These are phyloP conservation scores for Poecilia velifera DNA, from an alignment of 2,797 vertebrate species.

Conservation along the genomic window DNA sequence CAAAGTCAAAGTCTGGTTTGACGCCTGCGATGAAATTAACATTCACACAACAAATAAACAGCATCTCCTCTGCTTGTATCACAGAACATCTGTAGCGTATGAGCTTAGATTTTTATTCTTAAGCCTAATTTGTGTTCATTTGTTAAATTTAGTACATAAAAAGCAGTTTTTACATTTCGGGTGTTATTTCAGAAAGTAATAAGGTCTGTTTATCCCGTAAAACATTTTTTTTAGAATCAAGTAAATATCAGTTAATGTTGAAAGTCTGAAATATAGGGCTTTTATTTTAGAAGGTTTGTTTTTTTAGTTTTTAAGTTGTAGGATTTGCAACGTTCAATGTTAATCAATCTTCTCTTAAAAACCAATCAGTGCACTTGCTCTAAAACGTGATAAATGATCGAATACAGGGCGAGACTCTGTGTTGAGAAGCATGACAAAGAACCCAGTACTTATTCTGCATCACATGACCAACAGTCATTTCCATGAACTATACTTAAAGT, in stretches of 20 bases:
- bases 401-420: background rate
- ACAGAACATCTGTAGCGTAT: background rate
- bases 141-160: background rate
- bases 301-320: background rate
- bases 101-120: background rate
- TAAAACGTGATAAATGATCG: background rate
- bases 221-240: too few relatives aligned
- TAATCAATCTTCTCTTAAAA: background rate
- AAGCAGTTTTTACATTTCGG: background rate
- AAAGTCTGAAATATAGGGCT: background rate
- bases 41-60: background rate
- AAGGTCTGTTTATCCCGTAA: background rate
- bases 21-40: background rate
- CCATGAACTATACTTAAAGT: background rate
- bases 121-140: background rate
- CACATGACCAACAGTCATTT: background rate
- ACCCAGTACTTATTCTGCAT: background rate
- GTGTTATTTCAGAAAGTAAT: background rate
- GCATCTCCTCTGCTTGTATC: too few relatives aligned
- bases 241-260: background rate
- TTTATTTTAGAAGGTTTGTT: background rate
- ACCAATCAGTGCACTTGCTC: background rate
- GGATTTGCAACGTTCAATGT: background rate
- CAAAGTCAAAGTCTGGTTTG: background rate
- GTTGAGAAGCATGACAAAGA: background rate